A percentile compares a stretch with the other conserved stretches of the same genome.
These are phyloP conservation scores for Euzophera pinguis DNA, from an alignment of 2,888 invertebrate genomes.

Conservation along the genomic window DNA sequence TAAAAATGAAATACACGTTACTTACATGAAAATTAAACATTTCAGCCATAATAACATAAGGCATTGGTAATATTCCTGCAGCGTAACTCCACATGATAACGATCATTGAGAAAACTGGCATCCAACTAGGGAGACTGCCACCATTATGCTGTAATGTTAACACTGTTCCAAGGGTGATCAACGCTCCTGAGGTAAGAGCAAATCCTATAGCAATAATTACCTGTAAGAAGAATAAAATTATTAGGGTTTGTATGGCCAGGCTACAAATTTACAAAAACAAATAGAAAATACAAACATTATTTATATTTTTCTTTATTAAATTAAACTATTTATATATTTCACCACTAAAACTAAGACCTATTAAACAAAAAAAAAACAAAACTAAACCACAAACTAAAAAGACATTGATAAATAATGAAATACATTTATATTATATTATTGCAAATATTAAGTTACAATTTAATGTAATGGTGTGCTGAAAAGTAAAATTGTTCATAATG, in stretches of 20 bases:
- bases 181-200: slow-evolving; percentile 25
- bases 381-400: too few relatives aligned
- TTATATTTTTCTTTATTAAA: too few relatives aligned
- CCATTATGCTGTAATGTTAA: slow-evolving; percentile 33
- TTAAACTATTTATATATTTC: too few relatives aligned
- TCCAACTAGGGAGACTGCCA: slow-evolving; percentile 33
- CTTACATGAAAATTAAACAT: slow-evolving; percentile 50
- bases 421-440: too few relatives aligned
- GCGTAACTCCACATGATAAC: slow-evolving; percentile 35
- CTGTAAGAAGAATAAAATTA: slow-evolving; percentile 26
- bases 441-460: neutral
- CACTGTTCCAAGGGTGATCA: slow-evolving; percentile 31
- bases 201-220: slow-evolving; percentile 29
- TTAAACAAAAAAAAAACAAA: too few relatives aligned
- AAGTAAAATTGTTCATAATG: too few relatives aligned
- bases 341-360: too few relatives aligned
- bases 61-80: slow-evolving; percentile 40
- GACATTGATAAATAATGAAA: too few relatives aligned
- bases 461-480: too few relatives aligned
- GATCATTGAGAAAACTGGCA: slow-evolving; percentile 36
- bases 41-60: slow-evolving; percentile 47
- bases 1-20: neutral
- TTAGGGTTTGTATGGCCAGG: too few relatives aligned
- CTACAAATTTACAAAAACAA: too few relatives aligned
- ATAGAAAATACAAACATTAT: too few relatives aligned